phyloP scores from a whole-genome alignment of 2,888 invertebrate species.

The Caradrina kadenii region DNA sequence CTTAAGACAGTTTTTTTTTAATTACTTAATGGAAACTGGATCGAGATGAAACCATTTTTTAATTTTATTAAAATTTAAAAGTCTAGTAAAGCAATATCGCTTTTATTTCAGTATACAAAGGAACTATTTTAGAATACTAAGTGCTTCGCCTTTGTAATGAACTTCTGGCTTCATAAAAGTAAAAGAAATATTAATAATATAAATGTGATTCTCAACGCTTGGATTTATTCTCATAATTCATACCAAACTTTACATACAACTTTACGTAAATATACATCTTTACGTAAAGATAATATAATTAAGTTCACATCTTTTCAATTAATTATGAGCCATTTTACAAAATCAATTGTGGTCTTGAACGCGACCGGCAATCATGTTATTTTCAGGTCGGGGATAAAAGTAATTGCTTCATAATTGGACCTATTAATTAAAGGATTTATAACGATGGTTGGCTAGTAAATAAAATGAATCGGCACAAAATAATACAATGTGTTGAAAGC shows the following conservation, averaged over 20 bases:
- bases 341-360: constrained; percentile 48
- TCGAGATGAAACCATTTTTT: constrained; percentile 17
- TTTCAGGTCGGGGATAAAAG: constrained; percentile 50
- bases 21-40: constrained; percentile 42
- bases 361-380: constrained; percentile 38
- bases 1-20: constrained; percentile 9
- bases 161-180: not conserved
- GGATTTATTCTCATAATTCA: not conserved
- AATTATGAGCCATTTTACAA: constrained; percentile 39
- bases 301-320: constrained; percentile 19
- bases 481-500: constrained; percentile 36
- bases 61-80: not conserved
- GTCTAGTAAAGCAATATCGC: not conserved
- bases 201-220: not conserved
- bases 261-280: too few species aligned
- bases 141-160: not conserved
- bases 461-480: constrained; percentile 45
- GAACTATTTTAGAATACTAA: not conserved
- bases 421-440: constrained; percentile 56
- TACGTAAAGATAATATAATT: too few species aligned
- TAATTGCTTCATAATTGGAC: constrained; percentile 55
- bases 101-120: not conserved
- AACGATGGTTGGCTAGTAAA: constrained; percentile 29
- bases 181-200: not conserved
- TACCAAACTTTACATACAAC: too few species aligned